phyloP scores from a whole-genome alignment of 2,888 invertebrate genomes.

The Luffia ferchaultella region DNA sequence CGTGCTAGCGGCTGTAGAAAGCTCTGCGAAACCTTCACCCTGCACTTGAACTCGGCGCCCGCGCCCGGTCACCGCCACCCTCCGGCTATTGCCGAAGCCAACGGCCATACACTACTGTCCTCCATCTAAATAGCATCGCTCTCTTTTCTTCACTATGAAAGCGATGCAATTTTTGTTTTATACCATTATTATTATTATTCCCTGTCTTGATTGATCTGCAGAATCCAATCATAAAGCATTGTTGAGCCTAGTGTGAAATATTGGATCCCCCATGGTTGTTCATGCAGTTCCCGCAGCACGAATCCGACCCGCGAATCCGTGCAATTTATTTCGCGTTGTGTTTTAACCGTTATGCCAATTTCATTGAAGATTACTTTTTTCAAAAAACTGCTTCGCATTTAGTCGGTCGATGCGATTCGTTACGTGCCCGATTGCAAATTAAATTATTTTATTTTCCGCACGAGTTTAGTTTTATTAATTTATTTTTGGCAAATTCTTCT shows the following conservation, averaged over 20 bases:
- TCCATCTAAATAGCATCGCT: too few relatives aligned
- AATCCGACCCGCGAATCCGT: slow-evolving; percentile 3
- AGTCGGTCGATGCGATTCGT: background rate
- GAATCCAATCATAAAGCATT: background rate
- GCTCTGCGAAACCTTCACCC: slow-evolving; percentile 51
- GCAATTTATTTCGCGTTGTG: slow-evolving; percentile 5
- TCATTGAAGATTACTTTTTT: background rate
- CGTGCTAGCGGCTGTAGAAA: slow-evolving; percentile 9
- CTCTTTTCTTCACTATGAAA: too few relatives aligned
- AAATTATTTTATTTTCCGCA: background rate
- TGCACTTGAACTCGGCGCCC: slow-evolving; percentile 51
- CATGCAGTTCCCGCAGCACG: slow-evolving; percentile 13
- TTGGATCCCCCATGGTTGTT: slow-evolving; percentile 46
- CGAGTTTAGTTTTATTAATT: too few relatives aligned
- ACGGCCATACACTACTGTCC: too few relatives aligned
- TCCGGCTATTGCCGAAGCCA: slow-evolving; percentile 33
- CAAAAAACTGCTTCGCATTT: background rate
- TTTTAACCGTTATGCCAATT: background rate
- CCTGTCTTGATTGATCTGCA: background rate
- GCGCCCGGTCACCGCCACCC: slow-evolving; percentile 24
- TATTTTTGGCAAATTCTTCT: too few relatives aligned
- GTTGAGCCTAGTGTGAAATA: slow-evolving; percentile 35
- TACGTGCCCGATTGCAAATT: background rate
- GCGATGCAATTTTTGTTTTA: too few relatives aligned
- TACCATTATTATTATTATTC: too few relatives aligned